These are phyloP conservation scores for Lasiurus borealis DNA, from an alignment of 2,113 vertebrate genomes.

Conservation along the genomic window DNA sequence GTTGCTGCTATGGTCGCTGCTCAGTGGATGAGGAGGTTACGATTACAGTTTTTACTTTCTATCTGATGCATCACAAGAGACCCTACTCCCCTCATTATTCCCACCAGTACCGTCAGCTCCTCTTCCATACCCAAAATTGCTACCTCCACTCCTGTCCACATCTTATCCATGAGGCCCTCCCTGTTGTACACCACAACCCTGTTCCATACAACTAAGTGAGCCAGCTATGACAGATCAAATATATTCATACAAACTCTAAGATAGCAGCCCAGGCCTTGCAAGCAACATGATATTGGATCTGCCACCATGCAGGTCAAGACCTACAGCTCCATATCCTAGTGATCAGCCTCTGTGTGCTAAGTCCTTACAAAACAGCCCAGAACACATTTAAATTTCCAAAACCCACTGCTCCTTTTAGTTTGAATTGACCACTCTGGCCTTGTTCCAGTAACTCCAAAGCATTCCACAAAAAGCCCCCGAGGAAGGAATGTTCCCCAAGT, in stretches of 20 bases:
- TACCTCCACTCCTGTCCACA: not conserved
- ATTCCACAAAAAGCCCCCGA: not conserved
- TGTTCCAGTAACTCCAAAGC: not conserved
- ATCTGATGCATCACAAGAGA: not conserved
- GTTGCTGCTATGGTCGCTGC: not conserved
- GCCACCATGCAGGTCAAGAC: not conserved
- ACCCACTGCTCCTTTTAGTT: not conserved
- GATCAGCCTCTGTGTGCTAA: too few relatives aligned
- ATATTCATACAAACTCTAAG: not conserved
- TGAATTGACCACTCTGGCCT: not conserved
- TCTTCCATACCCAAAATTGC: not conserved
- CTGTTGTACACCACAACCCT: not conserved
- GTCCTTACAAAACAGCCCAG: not conserved
- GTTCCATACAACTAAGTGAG: not conserved
- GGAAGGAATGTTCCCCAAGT: not conserved
- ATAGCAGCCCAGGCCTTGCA: not conserved
- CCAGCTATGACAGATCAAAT: not conserved
- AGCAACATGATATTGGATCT: not conserved
- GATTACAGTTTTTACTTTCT: not conserved
- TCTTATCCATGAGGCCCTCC: not conserved
- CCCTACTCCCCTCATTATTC: not conserved
- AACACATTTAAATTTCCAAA: not conserved
- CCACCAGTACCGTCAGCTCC: not conserved
- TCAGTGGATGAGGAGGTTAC: not conserved
- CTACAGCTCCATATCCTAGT: not conserved